Conservation (phyloP, 2,113 vertebrate species). For the Carollia perspicillata region DNA sequence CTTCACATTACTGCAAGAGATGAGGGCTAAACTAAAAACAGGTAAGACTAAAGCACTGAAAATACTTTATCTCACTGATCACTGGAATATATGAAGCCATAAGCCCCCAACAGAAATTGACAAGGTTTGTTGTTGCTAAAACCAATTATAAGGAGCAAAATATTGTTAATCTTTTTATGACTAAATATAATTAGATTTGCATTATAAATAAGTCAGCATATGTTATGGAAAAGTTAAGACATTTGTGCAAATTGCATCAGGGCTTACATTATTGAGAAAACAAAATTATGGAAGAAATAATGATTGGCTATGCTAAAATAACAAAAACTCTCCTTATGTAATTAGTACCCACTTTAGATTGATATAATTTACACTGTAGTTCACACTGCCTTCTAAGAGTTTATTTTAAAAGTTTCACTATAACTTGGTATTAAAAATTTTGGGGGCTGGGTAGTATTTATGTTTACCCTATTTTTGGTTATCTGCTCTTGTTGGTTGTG, state of each 20-base stretch:
- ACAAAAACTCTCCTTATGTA: neutral
- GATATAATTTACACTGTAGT: neutral
- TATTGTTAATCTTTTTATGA: constrained; percentile 20
- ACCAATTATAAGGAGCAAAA: constrained; percentile 24
- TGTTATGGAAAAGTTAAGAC: neutral
- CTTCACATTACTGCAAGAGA: neutral
- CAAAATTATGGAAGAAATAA: constrained; percentile 9
- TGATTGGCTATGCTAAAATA: neutral
- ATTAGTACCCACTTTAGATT: neutral
- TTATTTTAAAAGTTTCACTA: neutral
- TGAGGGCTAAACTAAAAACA: neutral
- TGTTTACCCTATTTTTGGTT: neutral
- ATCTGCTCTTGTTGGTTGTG: neutral
- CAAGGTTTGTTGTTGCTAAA: neutral
- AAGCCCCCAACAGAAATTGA: neutral
- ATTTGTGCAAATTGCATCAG: neutral
- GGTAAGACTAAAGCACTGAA: neutral
- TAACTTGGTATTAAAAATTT: neutral
- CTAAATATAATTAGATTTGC: constrained; percentile 1
- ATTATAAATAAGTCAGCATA: neutral
- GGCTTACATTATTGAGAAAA: neutral
- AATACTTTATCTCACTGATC: neutral
- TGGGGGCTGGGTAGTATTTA: neutral
- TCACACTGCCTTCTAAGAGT: neutral
- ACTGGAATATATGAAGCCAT: neutral